phyloP scores from a whole-genome alignment of 2,888 invertebrate genomes.

The Tribolium freemani region DNA sequence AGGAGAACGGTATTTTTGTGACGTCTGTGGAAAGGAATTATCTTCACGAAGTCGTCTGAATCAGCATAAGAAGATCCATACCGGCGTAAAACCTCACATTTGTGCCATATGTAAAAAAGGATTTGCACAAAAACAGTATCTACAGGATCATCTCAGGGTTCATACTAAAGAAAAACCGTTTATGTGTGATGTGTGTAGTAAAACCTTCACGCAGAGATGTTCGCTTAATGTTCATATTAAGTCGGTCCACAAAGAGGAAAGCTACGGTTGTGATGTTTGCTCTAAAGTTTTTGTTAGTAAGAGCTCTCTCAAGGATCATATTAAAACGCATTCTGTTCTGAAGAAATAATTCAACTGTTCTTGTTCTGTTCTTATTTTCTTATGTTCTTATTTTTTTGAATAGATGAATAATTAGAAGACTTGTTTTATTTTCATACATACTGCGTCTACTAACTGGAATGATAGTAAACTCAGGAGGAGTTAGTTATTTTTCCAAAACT shows the following conservation, averaged over 20 bases:
- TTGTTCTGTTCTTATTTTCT: too few relatives aligned
- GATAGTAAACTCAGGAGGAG: too few relatives aligned
- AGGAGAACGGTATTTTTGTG: background rate
- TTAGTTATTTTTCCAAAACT: too few relatives aligned
- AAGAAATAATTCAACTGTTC: too few relatives aligned
- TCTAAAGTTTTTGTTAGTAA: slow-evolving; percentile 57
- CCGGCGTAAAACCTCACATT: slow-evolving; percentile 60
- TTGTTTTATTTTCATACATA: too few relatives aligned
- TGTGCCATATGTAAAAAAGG: slow-evolving; percentile 65
- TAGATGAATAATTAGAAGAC: too few relatives aligned
- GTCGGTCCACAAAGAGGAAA: slow-evolving; percentile 57
- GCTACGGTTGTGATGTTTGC: slow-evolving; percentile 58
- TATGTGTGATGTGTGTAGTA: slow-evolving; percentile 58
- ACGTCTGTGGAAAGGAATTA: background rate
- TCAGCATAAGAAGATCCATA: slow-evolving; percentile 44
- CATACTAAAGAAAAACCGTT: slow-evolving; percentile 65
- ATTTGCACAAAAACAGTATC: slow-evolving; percentile 63
- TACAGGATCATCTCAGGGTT: slow-evolving; percentile 64
- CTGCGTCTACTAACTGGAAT: too few relatives aligned
- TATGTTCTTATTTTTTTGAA: too few relatives aligned
- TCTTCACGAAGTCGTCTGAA: background rate
- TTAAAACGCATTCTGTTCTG: background rate
- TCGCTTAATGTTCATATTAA: slow-evolving; percentile 58
- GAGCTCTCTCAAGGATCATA: slow-evolving; percentile 47
- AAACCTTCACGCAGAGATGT: slow-evolving; percentile 60